Base-by-base conservation (phyloP, 2,113 vertebrate genomes). In the Cephalopterus ornatus region DNA sequence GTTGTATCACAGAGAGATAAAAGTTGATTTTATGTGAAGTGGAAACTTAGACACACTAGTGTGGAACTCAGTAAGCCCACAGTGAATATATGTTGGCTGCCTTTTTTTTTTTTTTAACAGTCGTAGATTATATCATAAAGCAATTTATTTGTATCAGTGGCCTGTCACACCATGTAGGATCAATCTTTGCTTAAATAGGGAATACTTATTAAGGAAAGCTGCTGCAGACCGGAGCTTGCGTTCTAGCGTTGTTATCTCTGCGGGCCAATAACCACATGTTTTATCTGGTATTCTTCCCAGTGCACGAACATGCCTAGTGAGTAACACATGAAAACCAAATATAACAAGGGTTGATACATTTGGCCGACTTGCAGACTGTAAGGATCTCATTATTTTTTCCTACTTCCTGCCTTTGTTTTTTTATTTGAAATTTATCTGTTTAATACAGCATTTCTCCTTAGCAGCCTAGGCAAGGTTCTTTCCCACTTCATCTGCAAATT, bases 281-380 rank as follows among this genome's bases (percentile, higher is more conserved):
- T 88, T 88, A 82, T 85, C 92, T 95, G 93, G 58, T 93, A 7
- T 76, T 75, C 49, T 79, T 96, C 93, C 93, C 95, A 82, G 81
- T 22, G 26, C 71, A 53, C 0, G 3, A 86, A 58, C 79, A 72
- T 75, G 86, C 61, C 70, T 76, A 15, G 61, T 53, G 80, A 91
- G 42, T 95, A 91, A 93, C 37, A 58, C 35, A 78, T 75, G 81
- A 80, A 82, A 94, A 95, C 63, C 86, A 96, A 84, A 92, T 77
- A 68, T 17, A 93, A 67, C 42, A 50, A 65, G 73, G 76, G 28
- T 62, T 88, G 88, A 70, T 86, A 56, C 26, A 24, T 67, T 92
- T 78, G 90, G 82, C 72, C 61, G 55, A 52, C 37, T 81, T 78
- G 33, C 33, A 88, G 49, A 33, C 33, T 89, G 9, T 67, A 81